These are phyloP conservation scores for Clamator glandarius DNA, from an alignment of 2,797 vertebrate species.

Conservation along the genomic window DNA sequence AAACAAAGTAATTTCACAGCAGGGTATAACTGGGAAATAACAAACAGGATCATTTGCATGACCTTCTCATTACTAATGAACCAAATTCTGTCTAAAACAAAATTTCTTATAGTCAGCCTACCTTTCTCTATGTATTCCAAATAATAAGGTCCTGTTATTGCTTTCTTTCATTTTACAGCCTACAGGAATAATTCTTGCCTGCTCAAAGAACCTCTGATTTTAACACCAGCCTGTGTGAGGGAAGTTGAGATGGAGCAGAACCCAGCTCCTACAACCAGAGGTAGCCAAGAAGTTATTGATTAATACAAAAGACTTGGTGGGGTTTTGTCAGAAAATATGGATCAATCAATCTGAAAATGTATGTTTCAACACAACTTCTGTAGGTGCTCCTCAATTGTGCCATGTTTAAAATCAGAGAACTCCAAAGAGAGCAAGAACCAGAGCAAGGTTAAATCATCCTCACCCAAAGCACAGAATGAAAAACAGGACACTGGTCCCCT, in stretches of 20 bases:
- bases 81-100: not conserved
- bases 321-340: not conserved
- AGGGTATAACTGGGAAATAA: not conserved
- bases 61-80: not conserved
- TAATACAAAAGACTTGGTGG: not conserved
- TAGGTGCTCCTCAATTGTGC: not conserved
- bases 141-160: not conserved
- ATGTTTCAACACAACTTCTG: not conserved
- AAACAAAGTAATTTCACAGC: constrained; percentile 5
- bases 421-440: not conserved
- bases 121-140: not conserved
- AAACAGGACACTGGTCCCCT: rapidly evolving
- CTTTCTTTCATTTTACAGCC: not conserved
- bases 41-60: not conserved
- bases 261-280: not conserved
- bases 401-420: not conserved
- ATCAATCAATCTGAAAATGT: not conserved
- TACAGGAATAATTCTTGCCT: not conserved
- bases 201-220: not conserved
- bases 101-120: not conserved
- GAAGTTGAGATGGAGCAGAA: not conserved
- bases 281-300: not conserved
- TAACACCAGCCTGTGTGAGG: not conserved
- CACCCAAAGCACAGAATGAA: not conserved
- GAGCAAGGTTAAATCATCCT: not conserved